Base-by-base conservation (phyloP, 2,888 invertebrate genomes). In the Esperia sulphurella region DNA sequence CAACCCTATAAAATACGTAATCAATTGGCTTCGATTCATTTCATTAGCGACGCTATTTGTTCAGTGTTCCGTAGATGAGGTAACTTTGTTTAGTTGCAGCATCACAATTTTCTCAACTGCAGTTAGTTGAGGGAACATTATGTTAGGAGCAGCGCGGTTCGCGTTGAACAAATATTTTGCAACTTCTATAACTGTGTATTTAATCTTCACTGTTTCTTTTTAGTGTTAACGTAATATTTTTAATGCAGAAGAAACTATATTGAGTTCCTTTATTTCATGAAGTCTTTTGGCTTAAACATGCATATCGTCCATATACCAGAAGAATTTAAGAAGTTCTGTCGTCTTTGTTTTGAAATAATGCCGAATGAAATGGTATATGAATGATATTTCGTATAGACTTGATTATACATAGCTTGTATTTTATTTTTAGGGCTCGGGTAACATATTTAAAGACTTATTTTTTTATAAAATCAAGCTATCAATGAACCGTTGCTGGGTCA, bases 31-130 rank as follows among this genome's bases (percentile, higher is more conserved):
- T 37, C 39, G 54, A 63, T 69, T 64, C 58, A 68, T 69, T 71
- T 57, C 41, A 61, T 59, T 52, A 50, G 50, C 53, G 51, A 46
- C 53, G 57, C 57, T 53, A 66, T 62, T 63, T 66, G 68, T 61
- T 63, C 69, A 64, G 61, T 75, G 68, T 75, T 73, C 76, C 68
- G 70, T 69, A 62, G 75, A 71, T 65, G 68, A 63, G 63, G 64
- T 62, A 63, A 65, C 65, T 68, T 63, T 63, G 65, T 58, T 47
- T 51, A 64, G 63, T 76, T 78, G 68, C 69, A 62, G 62, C 69
- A 70, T 63, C 62, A 49, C 47, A 63, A 58, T 71, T 73, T 69
- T 66, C 66, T 62, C 65, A 68, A 66, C 61, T 68, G 45, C 55
- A 58, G 52, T 62, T 55, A 52, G 57, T 55, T 59, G 56, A 59